Evolutionary conservation across 1,140 invertebrate species (phyloP).

Genomic region (Drosophila oshimai): DNA sequence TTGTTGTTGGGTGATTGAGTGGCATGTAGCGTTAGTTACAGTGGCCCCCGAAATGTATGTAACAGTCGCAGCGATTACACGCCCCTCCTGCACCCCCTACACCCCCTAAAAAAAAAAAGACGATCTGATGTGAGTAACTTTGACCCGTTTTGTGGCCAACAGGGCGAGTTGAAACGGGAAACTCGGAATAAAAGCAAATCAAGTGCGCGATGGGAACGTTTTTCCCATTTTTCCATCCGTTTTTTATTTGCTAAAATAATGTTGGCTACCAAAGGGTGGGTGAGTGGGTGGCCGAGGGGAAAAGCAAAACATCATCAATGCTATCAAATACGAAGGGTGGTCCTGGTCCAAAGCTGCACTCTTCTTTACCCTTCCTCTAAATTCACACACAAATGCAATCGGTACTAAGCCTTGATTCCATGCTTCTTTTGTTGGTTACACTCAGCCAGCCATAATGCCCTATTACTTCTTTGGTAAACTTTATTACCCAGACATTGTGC

Average conservation of each 20-base stretch:
- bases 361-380: background rate
- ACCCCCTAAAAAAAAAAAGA: background rate
- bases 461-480: background rate
- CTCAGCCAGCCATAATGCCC: background rate
- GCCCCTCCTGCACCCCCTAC: background rate
- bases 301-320: slow-evolving; percentile 51
- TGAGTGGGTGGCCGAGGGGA: too few relatives aligned
- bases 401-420: slow-evolving; percentile 2
- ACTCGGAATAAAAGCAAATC: slow-evolving; percentile 33
- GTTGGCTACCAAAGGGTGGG: slow-evolving; percentile 31
- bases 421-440: background rate
- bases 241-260: slow-evolving; percentile 46
- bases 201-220: slow-evolving; percentile 5
- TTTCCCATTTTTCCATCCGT: background rate
- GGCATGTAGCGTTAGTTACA: slow-evolving; percentile 53
- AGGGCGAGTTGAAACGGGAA: slow-evolving; percentile 2
- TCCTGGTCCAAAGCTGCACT: background rate
- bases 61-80: slow-evolving; percentile 34
- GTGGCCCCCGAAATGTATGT: slow-evolving; percentile 26
- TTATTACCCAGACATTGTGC: too few relatives aligned
- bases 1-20: slow-evolving; percentile 44
- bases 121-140: slow-evolving; percentile 40
- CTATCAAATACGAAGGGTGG: slow-evolving; percentile 11
- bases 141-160: slow-evolving; percentile 54
- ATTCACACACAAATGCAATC: slow-evolving; percentile 2